Evolutionary conservation across 2,888 invertebrate genomes (phyloP).

Genomic region (Thecocarcelia acutangulata): DNA sequence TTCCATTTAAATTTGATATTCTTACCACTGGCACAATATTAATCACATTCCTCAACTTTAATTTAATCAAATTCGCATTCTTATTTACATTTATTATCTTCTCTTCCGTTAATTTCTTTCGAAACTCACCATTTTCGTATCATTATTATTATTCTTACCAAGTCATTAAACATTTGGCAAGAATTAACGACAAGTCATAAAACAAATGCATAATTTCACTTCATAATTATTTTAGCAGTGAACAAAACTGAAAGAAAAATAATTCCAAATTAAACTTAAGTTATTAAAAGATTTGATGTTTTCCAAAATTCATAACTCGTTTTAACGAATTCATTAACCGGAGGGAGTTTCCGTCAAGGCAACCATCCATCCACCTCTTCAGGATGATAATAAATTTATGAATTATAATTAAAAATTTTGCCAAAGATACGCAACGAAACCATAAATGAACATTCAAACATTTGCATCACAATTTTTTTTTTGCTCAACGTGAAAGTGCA

Average conservation of each 20-base stretch:
- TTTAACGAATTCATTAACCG: slow-evolving; percentile 68
- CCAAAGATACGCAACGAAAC: slow-evolving; percentile 73
- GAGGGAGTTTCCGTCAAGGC: slow-evolving; percentile 53
- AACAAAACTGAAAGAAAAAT: slow-evolving; percentile 35
- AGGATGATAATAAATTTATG: slow-evolving; percentile 70
- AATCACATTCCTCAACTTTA: slow-evolving; percentile 24
- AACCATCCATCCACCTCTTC: slow-evolving; percentile 26
- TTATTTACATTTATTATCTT: slow-evolving; percentile 39
- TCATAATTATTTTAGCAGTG: slow-evolving; percentile 42
- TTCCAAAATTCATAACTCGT: slow-evolving; percentile 66
- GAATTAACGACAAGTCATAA: slow-evolving; percentile 69
- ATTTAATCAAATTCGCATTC: slow-evolving; percentile 57
- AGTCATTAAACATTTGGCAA: slow-evolving; percentile 59
- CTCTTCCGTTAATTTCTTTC: slow-evolving; percentile 7
- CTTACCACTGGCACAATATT: neutral
- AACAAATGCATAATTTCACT: slow-evolving; percentile 62
- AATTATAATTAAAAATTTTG: slow-evolving; percentile 75
- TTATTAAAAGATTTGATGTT: slow-evolving; percentile 69
- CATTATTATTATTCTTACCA: slow-evolving; percentile 36
- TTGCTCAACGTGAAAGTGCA: slow-evolving; percentile 23
- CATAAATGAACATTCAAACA: slow-evolving; percentile 78
- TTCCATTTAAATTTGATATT: neutral
- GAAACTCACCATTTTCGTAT: slow-evolving; percentile 27
- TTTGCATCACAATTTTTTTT: slow-evolving; percentile 17
- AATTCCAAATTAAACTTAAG: slow-evolving; percentile 67